phyloP scores from a whole-genome alignment of 2,113 vertebrate species.

The Sturnira hondurensis region DNA sequence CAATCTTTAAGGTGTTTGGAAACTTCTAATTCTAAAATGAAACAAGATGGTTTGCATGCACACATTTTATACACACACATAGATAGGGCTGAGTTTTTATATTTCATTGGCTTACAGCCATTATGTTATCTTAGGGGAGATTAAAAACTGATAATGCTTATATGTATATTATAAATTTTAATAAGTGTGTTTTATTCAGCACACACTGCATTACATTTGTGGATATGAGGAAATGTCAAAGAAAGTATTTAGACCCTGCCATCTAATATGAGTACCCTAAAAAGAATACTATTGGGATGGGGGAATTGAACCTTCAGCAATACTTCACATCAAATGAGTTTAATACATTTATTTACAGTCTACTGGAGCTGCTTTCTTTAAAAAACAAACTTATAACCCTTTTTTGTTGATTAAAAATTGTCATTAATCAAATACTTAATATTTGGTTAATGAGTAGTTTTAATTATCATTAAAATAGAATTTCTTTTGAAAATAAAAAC shows the following conservation, averaged over 20 bases:
- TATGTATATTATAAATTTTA: neutral
- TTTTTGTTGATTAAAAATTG: neutral
- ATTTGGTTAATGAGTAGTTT: neutral
- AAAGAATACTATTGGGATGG: neutral
- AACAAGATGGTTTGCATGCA: neutral
- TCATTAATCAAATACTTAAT: neutral
- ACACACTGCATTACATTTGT: neutral
- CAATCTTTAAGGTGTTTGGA: neutral
- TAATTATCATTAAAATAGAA: neutral
- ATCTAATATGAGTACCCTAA: neutral
- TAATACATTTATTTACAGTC: constrained; percentile 20
- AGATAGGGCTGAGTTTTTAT: neutral
- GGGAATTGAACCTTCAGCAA: constrained; percentile 48
- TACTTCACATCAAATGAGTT: constrained; percentile 68
- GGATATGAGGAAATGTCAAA: neutral
- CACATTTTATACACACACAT: neutral
- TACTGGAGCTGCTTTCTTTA: neutral
- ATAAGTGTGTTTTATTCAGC: neutral
- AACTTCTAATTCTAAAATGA: constrained; percentile 1
- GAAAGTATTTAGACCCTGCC: neutral
- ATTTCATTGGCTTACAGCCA: neutral
- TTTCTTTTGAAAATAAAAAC: constrained; percentile 18
- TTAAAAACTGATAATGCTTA: neutral
- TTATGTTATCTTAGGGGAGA: neutral
- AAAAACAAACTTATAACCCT: neutral